Evolutionary conservation across 2,888 invertebrate genomes (phyloP).

Genomic region (Prosapia bicincta): DNA sequence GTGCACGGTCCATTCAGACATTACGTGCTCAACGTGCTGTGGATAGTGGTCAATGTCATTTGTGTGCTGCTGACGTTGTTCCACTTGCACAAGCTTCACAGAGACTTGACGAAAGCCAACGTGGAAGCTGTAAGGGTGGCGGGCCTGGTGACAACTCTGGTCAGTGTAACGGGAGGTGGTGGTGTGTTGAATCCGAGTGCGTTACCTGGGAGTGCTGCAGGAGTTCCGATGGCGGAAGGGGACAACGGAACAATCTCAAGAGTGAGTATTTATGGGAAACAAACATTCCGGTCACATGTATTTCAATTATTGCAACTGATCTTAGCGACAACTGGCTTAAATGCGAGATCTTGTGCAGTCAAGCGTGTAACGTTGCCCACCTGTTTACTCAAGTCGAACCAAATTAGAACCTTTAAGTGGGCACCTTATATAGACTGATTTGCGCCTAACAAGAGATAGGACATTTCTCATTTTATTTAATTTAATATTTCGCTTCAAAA

Average conservation of each 20-base stretch:
- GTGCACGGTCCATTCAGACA: slow-evolving; percentile 85
- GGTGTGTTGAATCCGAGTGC: slow-evolving; percentile 6
- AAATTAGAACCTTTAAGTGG: too few relatives aligned
- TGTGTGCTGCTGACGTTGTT: slow-evolving; percentile 80
- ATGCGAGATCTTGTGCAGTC: not conserved
- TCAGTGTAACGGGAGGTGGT: slow-evolving; percentile 69
- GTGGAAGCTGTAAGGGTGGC: slow-evolving; percentile 80
- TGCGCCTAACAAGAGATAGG: too few relatives aligned
- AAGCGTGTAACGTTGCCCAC: too few relatives aligned
- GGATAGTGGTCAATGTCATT: slow-evolving; percentile 85
- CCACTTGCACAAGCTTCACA: slow-evolving; percentile 74
- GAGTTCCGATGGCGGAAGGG: not conserved
- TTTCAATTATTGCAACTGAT: not conserved
- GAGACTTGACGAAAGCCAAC: slow-evolving; percentile 78
- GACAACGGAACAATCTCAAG: slow-evolving; percentile 29
- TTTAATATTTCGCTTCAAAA: too few relatives aligned
- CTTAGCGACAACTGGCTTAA: not conserved
- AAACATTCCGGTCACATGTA: not conserved
- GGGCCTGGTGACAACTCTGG: slow-evolving; percentile 76
- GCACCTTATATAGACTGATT: too few relatives aligned
- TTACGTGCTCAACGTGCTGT: slow-evolving; percentile 85
- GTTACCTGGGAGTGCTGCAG: slow-evolving; percentile 18
- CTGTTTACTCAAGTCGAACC: too few relatives aligned
- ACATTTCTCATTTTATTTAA: too few relatives aligned
- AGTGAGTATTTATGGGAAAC: slow-evolving; percentile 30